Conservation (phyloP, 2,113 vertebrate genomes). For the Oncorhynchus nerka region DNA sequence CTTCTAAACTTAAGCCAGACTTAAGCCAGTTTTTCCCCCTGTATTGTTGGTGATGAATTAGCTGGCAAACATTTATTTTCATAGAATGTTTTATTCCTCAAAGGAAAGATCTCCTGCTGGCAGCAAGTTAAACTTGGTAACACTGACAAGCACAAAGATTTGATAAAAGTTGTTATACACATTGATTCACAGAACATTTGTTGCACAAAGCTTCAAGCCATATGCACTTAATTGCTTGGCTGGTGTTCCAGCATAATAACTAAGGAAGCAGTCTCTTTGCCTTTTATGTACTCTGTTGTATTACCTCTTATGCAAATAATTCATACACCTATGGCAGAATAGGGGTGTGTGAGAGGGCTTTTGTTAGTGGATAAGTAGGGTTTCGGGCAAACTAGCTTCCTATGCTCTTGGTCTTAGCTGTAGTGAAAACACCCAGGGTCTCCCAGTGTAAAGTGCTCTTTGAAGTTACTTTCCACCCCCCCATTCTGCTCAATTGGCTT, state of each 20-base stretch:
- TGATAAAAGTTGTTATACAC: slow-evolving; percentile 39
- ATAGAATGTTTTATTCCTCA: not conserved
- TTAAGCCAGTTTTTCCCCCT: not conserved
- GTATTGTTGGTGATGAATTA: not conserved
- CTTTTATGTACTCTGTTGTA: slow-evolving; percentile 34
- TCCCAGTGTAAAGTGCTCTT: slow-evolving; percentile 26
- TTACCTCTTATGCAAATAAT: slow-evolving; percentile 54
- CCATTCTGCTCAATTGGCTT: not conserved
- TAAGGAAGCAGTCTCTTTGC: slow-evolving; percentile 3
- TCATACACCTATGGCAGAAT: too few relatives aligned
- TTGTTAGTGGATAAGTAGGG: too few relatives aligned
- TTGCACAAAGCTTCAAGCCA: slow-evolving; percentile 60
- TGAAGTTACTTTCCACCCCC: not conserved
- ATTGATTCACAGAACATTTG: slow-evolving; percentile 15
- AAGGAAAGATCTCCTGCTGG: too few relatives aligned
- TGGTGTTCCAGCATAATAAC: not conserved
- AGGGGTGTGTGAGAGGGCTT: too few relatives aligned
- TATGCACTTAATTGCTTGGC: slow-evolving; percentile 19
- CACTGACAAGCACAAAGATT: slow-evolving; percentile 56
- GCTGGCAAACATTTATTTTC: not conserved
- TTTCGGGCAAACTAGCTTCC: too few relatives aligned
- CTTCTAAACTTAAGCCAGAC: slow-evolving; percentile 38
- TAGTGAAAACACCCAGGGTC: slow-evolving; percentile 12
- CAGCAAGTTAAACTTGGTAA: slow-evolving; percentile 49
- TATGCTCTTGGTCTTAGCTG: not conserved